A percentile compares a stretch with the other conserved stretches of the same genome.
phyloP scores from a whole-genome alignment of 2,888 invertebrate genomes.

The Hydraecia micacea region DNA sequence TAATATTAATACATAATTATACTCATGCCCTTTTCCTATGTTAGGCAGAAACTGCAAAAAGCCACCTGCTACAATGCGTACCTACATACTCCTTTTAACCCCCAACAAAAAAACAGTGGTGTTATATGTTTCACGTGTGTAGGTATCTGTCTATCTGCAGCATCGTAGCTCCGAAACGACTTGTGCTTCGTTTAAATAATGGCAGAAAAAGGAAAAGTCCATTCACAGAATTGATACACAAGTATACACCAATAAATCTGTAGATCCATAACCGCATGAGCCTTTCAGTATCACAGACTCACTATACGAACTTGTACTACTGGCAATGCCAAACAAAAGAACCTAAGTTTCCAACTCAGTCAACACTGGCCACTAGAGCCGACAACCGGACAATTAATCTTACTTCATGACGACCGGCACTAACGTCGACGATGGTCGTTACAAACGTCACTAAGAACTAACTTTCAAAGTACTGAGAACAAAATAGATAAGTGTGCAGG shows the following conservation, averaged over 20 bases:
- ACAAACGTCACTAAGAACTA: constrained; percentile 47
- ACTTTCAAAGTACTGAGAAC: constrained; percentile 33
- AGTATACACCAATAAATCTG: not conserved
- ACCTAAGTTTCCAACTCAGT: constrained; percentile 9
- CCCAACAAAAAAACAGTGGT: too few species aligned
- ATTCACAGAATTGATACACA: not conserved
- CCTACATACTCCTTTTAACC: not conserved
- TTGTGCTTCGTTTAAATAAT: not conserved
- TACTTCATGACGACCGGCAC: constrained; percentile 29
- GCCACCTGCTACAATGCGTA: not conserved
- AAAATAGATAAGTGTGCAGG: constrained; percentile 16
- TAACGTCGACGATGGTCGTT: constrained; percentile 22
- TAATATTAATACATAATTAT: too few species aligned
- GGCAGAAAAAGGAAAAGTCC: not conserved
- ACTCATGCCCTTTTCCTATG: too few species aligned
- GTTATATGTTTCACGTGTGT: too few species aligned
- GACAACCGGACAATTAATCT: constrained; percentile 51
- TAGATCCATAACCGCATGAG: not conserved
- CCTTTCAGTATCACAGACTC: not conserved
- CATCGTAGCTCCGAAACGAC: too few species aligned
- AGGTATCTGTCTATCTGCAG: too few species aligned
- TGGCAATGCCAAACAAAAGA: constrained; percentile 12
- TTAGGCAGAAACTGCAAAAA: not conserved
- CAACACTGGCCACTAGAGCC: constrained; percentile 8
- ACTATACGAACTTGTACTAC: not conserved